Evolutionary conservation across 2,113 vertebrate species (phyloP), one percentile per base, ranked within the genome.

Genomic region (Pachycephala philippinensis): DNA sequence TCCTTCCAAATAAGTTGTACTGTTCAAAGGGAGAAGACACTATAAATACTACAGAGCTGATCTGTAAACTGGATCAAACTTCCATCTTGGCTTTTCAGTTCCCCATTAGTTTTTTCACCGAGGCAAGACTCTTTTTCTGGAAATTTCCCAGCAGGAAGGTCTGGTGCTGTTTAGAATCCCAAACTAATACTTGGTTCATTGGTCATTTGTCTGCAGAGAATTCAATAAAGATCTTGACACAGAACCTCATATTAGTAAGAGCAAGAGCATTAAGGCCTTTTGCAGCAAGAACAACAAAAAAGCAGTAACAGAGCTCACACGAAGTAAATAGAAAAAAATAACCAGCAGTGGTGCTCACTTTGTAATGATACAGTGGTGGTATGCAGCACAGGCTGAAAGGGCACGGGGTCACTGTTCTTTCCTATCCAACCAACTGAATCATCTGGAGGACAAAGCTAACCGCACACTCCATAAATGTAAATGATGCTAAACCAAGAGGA

Each of bases 401-500:
- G 40, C 61, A 84, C 7, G 0, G 49, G 27, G 57, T 71, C 81
- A 74, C 75, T 49, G n/a, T 5, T 90, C 66, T 31, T 61, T 40
- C 40, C 68, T 45, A 1, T 24, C 27, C 52, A 63, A 27, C n/a
- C 60, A 59, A 6, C 72, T 66, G 52, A 82, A 87, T 47, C 65
- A 89, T 20, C 70, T n/a, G 37, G 75, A 92, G 72, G 47, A 77
- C 77, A 84, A 40, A 33, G 26, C 57, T 45, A 84, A 89, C 3
- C 7, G 74, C 95, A 84, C 15, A 6, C 30, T 85, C 60, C 13
- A 75, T 45, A 91, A 81, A 79, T 17, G 35, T 24, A 71, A 87
- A 64, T 9, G 63, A 87, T 89, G 77, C 70, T 94, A 92, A 91
- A 91, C n/a, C 76, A 83, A 80, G 40, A 84, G 78, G 52, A 91